Evolutionary conservation across 1,140 invertebrate species (phyloP).

Genomic region (Danaus plexippus): DNA sequence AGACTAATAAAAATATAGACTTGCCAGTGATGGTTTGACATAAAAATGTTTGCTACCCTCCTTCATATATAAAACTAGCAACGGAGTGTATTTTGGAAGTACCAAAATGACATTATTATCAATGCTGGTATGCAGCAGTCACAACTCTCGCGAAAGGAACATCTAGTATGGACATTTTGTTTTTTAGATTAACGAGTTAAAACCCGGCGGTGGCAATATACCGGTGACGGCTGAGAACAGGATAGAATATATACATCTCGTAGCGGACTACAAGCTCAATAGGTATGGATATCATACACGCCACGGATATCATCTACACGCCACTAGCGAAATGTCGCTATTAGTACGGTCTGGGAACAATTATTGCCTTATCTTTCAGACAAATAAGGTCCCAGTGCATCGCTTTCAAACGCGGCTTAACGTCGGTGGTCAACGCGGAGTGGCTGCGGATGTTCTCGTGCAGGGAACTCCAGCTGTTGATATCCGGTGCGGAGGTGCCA

Average conservation of each 20-base stretch:
- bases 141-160: too few species aligned
- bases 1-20: too few species aligned
- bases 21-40: too few species aligned
- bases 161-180: neutral
- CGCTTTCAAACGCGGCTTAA: slow-evolving; percentile 89
- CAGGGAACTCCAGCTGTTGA: slow-evolving; percentile 93
- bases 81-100: too few species aligned
- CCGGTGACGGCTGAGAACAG: slow-evolving; percentile 92
- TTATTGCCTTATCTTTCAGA: slow-evolving; percentile 48
- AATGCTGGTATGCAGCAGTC: too few species aligned
- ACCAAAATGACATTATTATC: too few species aligned
- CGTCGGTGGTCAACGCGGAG: slow-evolving; percentile 89
- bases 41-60: too few species aligned
- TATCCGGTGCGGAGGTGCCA: slow-evolving; percentile 93
- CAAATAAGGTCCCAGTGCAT: slow-evolving; percentile 91
- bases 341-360: neutral
- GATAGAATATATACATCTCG: slow-evolving; percentile 96
- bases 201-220: slow-evolving; percentile 90
- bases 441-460: slow-evolving; percentile 97
- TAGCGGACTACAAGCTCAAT: slow-evolving; percentile 97
- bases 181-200: slow-evolving; percentile 86
- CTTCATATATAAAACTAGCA: too few species aligned
- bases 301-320: too few species aligned
- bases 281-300: too few species aligned
- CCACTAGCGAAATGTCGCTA: too few species aligned